Conservation (phyloP, 2,797 vertebrate species). For the Cheirogaleus major region DNA sequence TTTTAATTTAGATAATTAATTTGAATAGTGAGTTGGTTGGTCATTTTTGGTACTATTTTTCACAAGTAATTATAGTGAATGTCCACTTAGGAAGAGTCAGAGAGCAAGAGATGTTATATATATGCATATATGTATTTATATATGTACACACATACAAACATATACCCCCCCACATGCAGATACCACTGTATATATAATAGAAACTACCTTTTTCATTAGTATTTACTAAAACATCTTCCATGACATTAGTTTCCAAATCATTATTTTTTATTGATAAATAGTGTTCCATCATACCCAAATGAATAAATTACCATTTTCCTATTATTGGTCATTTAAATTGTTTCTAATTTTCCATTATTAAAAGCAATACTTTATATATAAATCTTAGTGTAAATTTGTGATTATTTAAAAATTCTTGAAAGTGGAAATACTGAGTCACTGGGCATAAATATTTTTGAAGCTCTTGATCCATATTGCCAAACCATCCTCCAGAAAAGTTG, state of each 20-base stretch:
- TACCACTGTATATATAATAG: neutral
- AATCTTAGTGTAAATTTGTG: neutral
- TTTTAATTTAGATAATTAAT: conserved; percentile 6
- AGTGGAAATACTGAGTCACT: neutral
- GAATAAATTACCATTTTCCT: neutral
- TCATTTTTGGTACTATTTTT: neutral
- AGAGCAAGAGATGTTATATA: neutral
- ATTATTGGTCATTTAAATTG: neutral
- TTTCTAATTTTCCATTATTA: neutral
- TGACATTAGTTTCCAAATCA: neutral
- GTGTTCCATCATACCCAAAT: neutral
- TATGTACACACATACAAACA: neutral
- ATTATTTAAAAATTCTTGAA: conserved; percentile 24
- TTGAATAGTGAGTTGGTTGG: neutral
- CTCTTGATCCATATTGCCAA: neutral
- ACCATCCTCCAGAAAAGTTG: neutral
- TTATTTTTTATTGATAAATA: conserved; percentile 22
- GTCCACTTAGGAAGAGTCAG: neutral
- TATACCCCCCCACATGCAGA: neutral
- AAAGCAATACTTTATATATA: neutral
- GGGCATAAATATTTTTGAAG: neutral
- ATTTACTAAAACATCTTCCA: neutral
- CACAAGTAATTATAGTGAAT: neutral
- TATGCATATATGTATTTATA: neutral
- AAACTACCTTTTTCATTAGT: neutral